Evolutionary conservation across 2,888 invertebrate genomes (phyloP).

Genomic region (Dolichopus griseipennis): DNA sequence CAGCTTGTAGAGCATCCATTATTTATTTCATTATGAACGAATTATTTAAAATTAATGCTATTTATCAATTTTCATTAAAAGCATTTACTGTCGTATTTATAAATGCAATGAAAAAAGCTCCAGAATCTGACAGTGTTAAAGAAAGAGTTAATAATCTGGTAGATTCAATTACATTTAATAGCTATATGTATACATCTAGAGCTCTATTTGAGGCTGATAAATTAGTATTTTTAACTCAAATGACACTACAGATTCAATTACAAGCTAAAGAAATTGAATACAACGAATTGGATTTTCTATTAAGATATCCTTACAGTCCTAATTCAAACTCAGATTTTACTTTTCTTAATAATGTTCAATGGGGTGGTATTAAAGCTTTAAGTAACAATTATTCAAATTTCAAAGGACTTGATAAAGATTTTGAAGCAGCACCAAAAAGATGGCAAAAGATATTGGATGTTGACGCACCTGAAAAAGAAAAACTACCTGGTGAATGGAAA

Average conservation of each 20-base stretch:
- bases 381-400: slow-evolving; percentile 67
- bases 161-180: slow-evolving; percentile 78
- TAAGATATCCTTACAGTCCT: slow-evolving; percentile 73
- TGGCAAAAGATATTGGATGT: slow-evolving; percentile 91
- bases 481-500: slow-evolving; percentile 94
- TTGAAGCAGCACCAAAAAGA: slow-evolving; percentile 81
- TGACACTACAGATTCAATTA: slow-evolving; percentile 63
- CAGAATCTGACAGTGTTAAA: slow-evolving; percentile 58
- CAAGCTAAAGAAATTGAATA: slow-evolving; percentile 58
- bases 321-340: slow-evolving; percentile 68
- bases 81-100: slow-evolving; percentile 83
- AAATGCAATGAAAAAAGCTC: slow-evolving; percentile 66
- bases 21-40: slow-evolving; percentile 91
- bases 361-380: slow-evolving; percentile 77
- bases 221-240: slow-evolving; percentile 78
- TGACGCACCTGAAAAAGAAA: slow-evolving; percentile 87
- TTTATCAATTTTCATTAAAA: slow-evolving; percentile 92
- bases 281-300: slow-evolving; percentile 73
- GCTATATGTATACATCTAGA: slow-evolving; percentile 79
- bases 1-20: slow-evolving; percentile 77
- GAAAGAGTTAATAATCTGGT: slow-evolving; percentile 67
- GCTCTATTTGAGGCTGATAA: slow-evolving; percentile 90
- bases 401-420: slow-evolving; percentile 77
- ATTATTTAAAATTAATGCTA: slow-evolving; percentile 82
- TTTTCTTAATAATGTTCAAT: slow-evolving; percentile 67